Percentiles rank a stretch among this genome's conserved stretches.
Evolutionary conservation across 2,113 vertebrate species (phyloP).

Genomic region (Eurystomus gularis): DNA sequence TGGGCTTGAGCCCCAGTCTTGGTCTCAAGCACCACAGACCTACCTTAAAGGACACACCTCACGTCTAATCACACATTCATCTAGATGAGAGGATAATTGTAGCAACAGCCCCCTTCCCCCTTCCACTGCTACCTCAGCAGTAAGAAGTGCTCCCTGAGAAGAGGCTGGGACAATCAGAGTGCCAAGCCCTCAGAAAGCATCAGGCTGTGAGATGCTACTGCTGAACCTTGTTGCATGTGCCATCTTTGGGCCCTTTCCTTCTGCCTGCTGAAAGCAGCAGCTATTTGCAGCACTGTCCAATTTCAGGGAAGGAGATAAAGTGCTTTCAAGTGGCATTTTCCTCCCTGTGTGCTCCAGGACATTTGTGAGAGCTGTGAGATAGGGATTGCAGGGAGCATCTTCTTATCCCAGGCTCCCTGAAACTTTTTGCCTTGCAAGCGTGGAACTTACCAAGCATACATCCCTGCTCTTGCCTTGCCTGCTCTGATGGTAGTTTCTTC

Average conservation of each 20-base stretch:
- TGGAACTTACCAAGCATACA: neutral
- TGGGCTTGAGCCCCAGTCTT: neutral
- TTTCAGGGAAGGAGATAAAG: neutral
- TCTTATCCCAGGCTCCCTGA: neutral
- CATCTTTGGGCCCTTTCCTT: neutral
- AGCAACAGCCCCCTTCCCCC: neutral
- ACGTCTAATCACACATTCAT: rapidly evolving
- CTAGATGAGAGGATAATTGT: neutral
- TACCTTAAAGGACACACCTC: neutral
- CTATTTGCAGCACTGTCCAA: neutral
- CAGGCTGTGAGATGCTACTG: neutral
- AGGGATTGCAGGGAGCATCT: neutral
- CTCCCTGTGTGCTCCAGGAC: neutral
- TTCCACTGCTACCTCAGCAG: neutral
- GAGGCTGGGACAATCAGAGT: neutral
- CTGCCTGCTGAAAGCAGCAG: neutral
- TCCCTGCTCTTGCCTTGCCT: neutral
- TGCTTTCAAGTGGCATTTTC: neutral
- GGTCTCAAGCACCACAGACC: neutral
- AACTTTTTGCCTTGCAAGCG: neutral
- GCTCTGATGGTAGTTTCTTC: neutral
- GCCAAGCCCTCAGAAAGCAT: neutral
- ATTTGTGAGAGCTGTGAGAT: neutral
- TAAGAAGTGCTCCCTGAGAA: neutral
- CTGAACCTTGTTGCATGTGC: neutral